phyloP scores from a whole-genome alignment of 2,797 vertebrate genomes.

The Malurus splendens region DNA sequence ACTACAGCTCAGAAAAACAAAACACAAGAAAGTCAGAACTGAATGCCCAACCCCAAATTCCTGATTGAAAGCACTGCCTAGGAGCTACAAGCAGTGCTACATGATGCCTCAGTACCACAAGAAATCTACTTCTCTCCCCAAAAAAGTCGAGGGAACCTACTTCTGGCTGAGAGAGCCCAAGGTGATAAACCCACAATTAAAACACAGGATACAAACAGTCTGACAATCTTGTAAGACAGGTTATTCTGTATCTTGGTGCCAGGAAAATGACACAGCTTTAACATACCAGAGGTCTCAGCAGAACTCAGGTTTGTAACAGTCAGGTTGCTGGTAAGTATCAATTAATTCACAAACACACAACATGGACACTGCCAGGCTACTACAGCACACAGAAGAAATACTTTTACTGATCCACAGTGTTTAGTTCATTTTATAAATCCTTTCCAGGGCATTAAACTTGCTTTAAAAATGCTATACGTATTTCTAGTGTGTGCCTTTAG shows the following conservation, averaged over 20 bases:
- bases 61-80: not conserved
- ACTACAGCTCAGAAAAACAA: not conserved
- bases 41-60: not conserved
- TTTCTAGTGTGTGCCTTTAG: not conserved
- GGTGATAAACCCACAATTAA: not conserved
- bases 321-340: not conserved
- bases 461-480: conserved; percentile 39
- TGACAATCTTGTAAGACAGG: not conserved
- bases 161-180: not conserved
- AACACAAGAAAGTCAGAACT: not conserved
- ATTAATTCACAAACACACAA: not conserved
- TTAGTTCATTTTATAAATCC: conserved; percentile 4
- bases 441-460: conserved; percentile 1
- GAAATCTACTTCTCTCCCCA: not conserved
- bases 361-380: not conserved
- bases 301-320: not conserved
- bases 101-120: not conserved
- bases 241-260: conserved; percentile 27
- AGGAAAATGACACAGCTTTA: conserved; percentile 17
- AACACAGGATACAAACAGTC: not conserved
- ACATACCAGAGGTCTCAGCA: not conserved
- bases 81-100: not conserved
- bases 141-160: not conserved
- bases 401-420: not conserved
- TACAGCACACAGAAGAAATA: conserved; percentile 11